A percentile compares a stretch with the other conserved stretches of the same genome.
Evolutionary conservation across 2,888 invertebrate species (phyloP).

Genomic region (Drosophila nigricruria): DNA sequence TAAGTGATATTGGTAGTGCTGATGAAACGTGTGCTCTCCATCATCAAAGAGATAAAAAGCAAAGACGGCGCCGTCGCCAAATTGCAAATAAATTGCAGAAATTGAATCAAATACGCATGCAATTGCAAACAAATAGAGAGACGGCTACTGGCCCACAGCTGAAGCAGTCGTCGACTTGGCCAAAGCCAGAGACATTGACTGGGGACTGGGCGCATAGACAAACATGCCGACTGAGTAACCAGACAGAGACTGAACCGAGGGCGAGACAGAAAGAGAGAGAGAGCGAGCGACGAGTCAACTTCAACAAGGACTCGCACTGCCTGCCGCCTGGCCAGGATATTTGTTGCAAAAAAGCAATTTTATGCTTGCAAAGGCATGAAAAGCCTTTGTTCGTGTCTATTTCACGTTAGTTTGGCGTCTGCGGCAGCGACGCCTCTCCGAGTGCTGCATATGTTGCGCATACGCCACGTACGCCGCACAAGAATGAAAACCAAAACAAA

Average conservation of each 20-base stretch:
- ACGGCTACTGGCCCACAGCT: constrained; percentile 28
- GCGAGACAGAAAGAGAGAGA: constrained; percentile 14
- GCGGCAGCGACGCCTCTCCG: constrained; percentile 55
- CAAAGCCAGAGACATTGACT: constrained; percentile 3
- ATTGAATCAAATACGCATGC: constrained; percentile 84
- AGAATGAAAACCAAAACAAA: constrained; percentile 19
- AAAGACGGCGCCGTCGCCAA: constrained; percentile 71
- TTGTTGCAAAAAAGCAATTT: constrained; percentile 82
- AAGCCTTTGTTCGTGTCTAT: constrained; percentile 83
- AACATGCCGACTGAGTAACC: constrained; percentile 38
- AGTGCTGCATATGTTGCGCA: constrained; percentile 78
- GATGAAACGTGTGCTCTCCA: constrained; percentile 75
- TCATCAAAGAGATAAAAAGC: constrained; percentile 79
- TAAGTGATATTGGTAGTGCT: constrained; percentile 48
- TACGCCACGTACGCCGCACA: constrained; percentile 66
- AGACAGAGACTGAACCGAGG: constrained; percentile 24
- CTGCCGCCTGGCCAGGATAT: constrained; percentile 64
- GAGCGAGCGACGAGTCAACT: constrained; percentile 15
- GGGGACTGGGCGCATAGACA: constrained; percentile 48
- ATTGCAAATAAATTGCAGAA: constrained; percentile 84
- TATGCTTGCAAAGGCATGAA: constrained; percentile 82
- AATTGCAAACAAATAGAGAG: constrained; percentile 75
- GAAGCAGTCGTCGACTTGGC: neutral
- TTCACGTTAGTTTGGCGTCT: constrained; percentile 82
- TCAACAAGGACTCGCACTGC: constrained; percentile 29